Evolutionary conservation across 2,797 vertebrate species (phyloP).

Genomic region (Masticophis lateralis): DNA sequence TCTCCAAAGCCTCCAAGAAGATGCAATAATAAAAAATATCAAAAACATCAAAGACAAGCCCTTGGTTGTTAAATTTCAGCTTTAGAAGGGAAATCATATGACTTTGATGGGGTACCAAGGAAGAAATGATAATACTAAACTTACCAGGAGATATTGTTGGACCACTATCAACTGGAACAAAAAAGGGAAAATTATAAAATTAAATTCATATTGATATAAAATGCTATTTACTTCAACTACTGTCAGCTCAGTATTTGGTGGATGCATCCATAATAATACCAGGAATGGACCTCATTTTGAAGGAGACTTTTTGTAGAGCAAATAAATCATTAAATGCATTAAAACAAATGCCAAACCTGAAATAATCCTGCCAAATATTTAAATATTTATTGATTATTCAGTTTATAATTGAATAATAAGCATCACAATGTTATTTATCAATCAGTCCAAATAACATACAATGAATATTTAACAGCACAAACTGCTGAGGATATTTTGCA

Average conservation of each 20-base stretch:
- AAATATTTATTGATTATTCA: background rate
- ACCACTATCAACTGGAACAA: constrained; percentile 28
- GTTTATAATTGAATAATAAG: background rate
- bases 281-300: background rate
- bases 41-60: background rate
- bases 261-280: background rate
- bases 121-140: constrained; percentile 8
- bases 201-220: background rate
- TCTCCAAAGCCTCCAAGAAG: background rate
- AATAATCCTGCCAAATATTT: too few species aligned
- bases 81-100: background rate
- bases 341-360: background rate
- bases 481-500: background rate
- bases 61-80: background rate
- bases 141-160: constrained; percentile 44
- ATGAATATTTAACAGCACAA: background rate
- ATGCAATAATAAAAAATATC: background rate
- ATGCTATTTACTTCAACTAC: background rate
- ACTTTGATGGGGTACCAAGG: background rate
- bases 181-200: constrained; percentile 11
- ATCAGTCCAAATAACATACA: background rate
- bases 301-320: background rate
- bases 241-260: background rate
- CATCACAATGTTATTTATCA: background rate
- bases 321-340: background rate